Conservation (phyloP, 1,140 invertebrate genomes). For the Phthorimaea operculella region DNA sequence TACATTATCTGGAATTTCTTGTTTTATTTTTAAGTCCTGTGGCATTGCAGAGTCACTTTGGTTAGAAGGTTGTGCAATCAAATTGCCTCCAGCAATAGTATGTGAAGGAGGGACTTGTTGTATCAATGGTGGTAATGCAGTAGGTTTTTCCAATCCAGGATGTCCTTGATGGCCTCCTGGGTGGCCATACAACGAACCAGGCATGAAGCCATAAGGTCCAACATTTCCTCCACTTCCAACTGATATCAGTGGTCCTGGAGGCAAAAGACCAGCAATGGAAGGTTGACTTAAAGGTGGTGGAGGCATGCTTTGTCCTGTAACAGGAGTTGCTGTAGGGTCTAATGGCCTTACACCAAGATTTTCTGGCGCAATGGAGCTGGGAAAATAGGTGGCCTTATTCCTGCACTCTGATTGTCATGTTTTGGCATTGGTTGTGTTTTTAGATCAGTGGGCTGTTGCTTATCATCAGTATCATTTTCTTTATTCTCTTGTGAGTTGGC, state of each 20-base stretch:
- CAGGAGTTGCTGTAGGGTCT: conserved; percentile 41
- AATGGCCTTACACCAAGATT: conserved; percentile 47
- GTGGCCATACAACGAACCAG: conserved; percentile 53
- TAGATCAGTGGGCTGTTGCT: conserved; percentile 59
- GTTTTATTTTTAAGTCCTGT: conserved; percentile 84
- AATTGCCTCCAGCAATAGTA: conserved; percentile 41
- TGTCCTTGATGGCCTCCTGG: conserved; percentile 42
- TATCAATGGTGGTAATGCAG: conserved; percentile 59
- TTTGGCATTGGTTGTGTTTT: conserved; percentile 55
- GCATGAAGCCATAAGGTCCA: conserved; percentile 69
- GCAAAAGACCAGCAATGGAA: conserved; percentile 65
- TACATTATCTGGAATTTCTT: conserved; percentile 72
- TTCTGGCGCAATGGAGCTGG: conserved; percentile 58
- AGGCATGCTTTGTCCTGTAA: conserved; percentile 48
- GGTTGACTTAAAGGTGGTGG: conserved; percentile 62
- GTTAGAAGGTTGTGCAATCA: conserved; percentile 42
- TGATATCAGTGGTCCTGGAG: conserved; percentile 68
- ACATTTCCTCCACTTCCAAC: conserved; percentile 64
- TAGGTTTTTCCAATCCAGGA: conserved; percentile 55
- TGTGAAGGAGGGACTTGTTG: conserved; percentile 67
- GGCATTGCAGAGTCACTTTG: conserved; percentile 71
- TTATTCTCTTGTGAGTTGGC: conserved; percentile 56
- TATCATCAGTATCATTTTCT: conserved; percentile 53
- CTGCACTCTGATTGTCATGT: conserved; percentile 48
- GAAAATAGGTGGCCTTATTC: conserved; percentile 56